Conservation (phyloP, 2,888 invertebrate species). For the Plebejus argus region DNA sequence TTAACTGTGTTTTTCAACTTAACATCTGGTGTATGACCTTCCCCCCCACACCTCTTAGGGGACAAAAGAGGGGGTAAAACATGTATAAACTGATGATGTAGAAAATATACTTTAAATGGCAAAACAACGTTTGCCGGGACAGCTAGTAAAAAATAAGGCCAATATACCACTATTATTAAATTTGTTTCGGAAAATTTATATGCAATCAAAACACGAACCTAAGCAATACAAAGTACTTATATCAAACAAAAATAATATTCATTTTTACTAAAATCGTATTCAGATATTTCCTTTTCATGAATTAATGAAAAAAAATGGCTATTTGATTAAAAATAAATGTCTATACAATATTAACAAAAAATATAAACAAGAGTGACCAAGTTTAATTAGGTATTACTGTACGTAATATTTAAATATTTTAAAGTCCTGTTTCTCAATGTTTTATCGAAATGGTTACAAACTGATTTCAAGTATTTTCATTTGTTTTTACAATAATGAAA, state of each 20-base stretch:
- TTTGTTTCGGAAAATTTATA: not conserved
- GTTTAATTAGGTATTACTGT: too few species aligned
- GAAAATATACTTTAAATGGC: too few species aligned
- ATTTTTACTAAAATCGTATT: not conserved
- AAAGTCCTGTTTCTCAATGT: not conserved
- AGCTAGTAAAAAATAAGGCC: conserved; percentile 31
- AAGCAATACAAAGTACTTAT: not conserved
- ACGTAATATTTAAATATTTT: not conserved
- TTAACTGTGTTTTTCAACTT: too few species aligned
- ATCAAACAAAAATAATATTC: not conserved
- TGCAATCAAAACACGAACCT: not conserved
- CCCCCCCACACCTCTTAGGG: too few species aligned
- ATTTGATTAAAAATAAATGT: conserved; percentile 37
- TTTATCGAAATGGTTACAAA: not conserved
- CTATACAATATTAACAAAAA: not conserved
- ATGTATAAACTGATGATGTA: too few species aligned
- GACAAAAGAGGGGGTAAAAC: too few species aligned
- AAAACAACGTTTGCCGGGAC: too few species aligned
- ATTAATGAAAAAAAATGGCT: not conserved
- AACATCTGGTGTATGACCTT: too few species aligned
- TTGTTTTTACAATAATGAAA: not conserved
- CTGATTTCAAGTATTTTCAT: not conserved
- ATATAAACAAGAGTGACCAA: not conserved
- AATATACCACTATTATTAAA: not conserved
- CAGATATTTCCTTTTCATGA: not conserved